Conservation (phyloP, 1,140 invertebrate species). For the Hormaphis cornu region DNA sequence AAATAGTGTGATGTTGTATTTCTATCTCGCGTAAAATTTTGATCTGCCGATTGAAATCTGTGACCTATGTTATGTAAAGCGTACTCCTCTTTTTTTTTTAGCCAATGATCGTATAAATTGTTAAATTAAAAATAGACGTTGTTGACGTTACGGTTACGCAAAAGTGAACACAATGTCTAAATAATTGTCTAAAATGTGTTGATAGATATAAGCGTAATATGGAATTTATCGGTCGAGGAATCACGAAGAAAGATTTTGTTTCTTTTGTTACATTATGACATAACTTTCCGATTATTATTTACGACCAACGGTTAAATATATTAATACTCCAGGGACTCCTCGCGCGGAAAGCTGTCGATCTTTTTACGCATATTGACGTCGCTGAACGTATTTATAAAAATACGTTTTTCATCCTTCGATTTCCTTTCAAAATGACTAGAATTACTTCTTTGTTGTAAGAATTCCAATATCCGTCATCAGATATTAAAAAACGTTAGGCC, state of each 20-base stretch:
- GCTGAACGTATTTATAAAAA: background rate
- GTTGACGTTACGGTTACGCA: background rate
- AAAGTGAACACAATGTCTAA: background rate
- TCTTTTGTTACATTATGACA: background rate
- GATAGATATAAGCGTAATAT: background rate
- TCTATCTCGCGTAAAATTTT: no score
- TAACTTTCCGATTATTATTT: background rate
- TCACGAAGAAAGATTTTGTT: background rate
- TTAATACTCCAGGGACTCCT: background rate
- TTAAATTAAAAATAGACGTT: background rate
- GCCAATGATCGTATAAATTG: no score
- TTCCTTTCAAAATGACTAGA: background rate
- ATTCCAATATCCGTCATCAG: conserved; percentile 7
- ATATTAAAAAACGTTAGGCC: background rate
- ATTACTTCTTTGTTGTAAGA: conserved; percentile 3
- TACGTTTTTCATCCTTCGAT: background rate
- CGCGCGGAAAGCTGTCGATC: background rate
- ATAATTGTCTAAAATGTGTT: background rate
- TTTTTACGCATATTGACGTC: background rate
- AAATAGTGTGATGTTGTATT: no score
- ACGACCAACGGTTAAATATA: background rate
- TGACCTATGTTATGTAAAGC: no score
- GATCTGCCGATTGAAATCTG: no score
- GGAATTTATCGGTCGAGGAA: background rate
- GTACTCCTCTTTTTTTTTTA: no score